These are phyloP conservation scores for Serranus cabrilla DNA, from an alignment of 2,797 vertebrate species.

Conservation along the genomic window DNA sequence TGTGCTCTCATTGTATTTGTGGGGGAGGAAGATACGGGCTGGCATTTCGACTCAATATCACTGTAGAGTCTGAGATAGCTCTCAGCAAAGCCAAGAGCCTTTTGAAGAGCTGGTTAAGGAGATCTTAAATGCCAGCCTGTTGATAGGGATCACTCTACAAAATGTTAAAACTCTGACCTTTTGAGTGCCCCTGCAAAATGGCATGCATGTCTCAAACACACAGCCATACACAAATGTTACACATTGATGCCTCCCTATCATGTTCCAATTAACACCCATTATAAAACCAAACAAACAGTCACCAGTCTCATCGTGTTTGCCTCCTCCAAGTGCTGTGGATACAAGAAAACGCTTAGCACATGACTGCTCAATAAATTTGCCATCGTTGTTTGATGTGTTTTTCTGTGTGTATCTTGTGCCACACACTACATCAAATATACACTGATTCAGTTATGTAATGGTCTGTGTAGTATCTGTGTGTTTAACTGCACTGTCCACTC, in stretches of 20 bases:
- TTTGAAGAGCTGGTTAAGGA: constrained; percentile 40
- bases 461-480: constrained; percentile 67
- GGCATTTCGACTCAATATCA: constrained; percentile 62
- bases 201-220: constrained; percentile 42
- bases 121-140: constrained; percentile 64
- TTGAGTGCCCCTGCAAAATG: constrained; percentile 31
- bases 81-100: constrained; percentile 48
- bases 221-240: constrained; percentile 17
- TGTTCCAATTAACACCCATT: constrained; percentile 34
- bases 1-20: constrained; percentile 44
- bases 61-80: constrained; percentile 41
- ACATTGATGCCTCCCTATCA: constrained; percentile 6
- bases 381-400: constrained; percentile 47
- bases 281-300: constrained; percentile 20
- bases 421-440: constrained; percentile 32
- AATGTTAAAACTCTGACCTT: constrained; percentile 56
- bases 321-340: constrained; percentile 30
- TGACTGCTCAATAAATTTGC: constrained; percentile 36
- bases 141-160: constrained; percentile 52
- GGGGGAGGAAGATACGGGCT: constrained; percentile 50
- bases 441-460: constrained; percentile 41
- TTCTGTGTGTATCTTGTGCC: constrained; percentile 50
- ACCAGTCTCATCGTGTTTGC: constrained; percentile 41
- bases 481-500: constrained; percentile 75
- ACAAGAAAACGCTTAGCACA: constrained; percentile 46